Percentiles rank a stretch among this genome's conserved stretches.
Evolutionary conservation across 2,797 vertebrate genomes (phyloP).

Genomic region (Rallus crepitans): DNA sequence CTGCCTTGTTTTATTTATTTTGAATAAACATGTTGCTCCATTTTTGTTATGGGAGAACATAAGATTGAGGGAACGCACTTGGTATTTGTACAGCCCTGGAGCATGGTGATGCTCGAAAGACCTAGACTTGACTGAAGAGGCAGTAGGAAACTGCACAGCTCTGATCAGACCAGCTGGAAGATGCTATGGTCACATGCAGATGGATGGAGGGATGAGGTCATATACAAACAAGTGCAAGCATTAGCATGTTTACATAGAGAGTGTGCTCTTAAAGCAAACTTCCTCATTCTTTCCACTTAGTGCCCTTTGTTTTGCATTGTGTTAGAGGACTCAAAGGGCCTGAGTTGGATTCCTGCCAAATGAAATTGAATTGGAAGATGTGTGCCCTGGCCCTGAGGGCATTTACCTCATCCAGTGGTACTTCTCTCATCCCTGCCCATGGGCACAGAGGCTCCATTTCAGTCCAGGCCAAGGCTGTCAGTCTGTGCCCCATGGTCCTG

Average conservation of each 20-base stretch:
- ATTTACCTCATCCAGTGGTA: too few relatives aligned
- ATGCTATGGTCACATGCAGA: not conserved
- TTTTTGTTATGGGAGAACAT: not conserved
- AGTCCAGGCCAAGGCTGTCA: not conserved
- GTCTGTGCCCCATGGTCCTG: not conserved
- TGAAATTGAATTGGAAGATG: not conserved
- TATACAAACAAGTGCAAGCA: not conserved
- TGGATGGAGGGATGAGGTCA: not conserved
- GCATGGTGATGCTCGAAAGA: not conserved
- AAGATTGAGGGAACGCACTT: not conserved
- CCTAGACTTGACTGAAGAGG: not conserved
- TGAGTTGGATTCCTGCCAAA: not conserved
- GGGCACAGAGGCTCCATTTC: not conserved
- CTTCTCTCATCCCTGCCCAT: not conserved
- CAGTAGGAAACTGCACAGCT: not conserved
- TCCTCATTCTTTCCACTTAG: not conserved
- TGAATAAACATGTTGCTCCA: not conserved
- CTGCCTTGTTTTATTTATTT: not conserved
- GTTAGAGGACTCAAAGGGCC: not conserved
- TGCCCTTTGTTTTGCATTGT: not conserved
- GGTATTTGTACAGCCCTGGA: not conserved
- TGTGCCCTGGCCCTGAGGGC: too few relatives aligned
- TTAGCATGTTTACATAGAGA: rapidly evolving
- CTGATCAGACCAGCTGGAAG: not conserved
- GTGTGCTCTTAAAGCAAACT: not conserved